Evolutionary conservation across 2,113 vertebrate genomes (phyloP).

Genomic region (Bombycilla garrulus): DNA sequence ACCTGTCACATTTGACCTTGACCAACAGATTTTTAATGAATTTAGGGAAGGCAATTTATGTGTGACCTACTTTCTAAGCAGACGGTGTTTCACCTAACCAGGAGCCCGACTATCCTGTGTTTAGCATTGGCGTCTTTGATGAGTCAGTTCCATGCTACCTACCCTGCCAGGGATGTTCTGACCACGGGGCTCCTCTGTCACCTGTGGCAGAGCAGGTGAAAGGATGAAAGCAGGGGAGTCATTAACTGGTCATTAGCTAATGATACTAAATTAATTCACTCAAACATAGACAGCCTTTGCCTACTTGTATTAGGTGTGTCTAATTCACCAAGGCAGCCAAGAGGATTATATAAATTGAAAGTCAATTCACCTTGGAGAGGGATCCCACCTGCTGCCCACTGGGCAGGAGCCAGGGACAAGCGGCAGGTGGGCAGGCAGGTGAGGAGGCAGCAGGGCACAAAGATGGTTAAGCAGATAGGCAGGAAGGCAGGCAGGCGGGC

Average conservation of each 20-base stretch:
- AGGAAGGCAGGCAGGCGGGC: neutral
- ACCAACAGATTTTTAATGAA: neutral
- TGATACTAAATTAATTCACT: neutral
- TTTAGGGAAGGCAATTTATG: neutral
- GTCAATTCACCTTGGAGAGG: neutral
- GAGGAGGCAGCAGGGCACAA: neutral
- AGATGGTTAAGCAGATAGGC: neutral
- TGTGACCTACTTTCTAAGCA: neutral
- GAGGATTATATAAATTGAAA: neutral
- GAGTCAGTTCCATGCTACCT: neutral
- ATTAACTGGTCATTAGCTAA: conserved; percentile 2
- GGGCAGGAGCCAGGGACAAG: neutral
- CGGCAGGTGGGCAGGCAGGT: neutral
- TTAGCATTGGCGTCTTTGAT: neutral
- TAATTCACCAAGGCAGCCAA: neutral
- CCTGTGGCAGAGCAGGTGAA: neutral
- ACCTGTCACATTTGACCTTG: neutral
- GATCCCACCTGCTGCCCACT: neutral
- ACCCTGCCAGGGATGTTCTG: neutral
- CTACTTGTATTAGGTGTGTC: neutral
- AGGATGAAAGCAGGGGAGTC: neutral
- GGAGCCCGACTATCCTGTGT: neutral
- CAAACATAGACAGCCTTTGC: neutral
- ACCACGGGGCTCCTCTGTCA: fast-evolving
- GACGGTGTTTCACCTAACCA: neutral